These are phyloP conservation scores for Noctua janthe DNA, from an alignment of 2,888 invertebrate genomes.

Conservation along the genomic window DNA sequence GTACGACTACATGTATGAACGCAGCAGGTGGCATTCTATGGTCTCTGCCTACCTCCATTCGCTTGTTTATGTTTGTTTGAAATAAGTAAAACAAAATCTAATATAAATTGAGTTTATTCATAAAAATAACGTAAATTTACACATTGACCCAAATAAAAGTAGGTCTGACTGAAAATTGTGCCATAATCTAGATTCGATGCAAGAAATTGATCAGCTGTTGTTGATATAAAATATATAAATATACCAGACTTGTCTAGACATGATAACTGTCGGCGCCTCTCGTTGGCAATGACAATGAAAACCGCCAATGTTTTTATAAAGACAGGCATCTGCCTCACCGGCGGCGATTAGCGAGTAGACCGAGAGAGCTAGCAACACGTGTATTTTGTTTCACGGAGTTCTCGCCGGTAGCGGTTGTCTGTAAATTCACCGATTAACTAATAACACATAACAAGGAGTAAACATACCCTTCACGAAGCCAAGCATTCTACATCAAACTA, in stretches of 20 bases:
- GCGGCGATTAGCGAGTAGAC: not conserved
- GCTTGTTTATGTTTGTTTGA: not conserved
- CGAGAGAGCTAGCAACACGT: not conserved
- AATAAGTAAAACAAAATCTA: conserved; percentile 14
- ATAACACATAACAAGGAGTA: not conserved
- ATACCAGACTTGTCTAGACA: conserved; percentile 72
- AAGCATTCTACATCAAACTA: not conserved
- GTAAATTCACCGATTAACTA: not conserved
- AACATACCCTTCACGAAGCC: not conserved
- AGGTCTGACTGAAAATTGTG: conserved; percentile 15
- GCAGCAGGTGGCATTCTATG: not conserved
- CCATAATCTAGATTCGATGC: conserved; percentile 8
- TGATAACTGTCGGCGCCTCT: conserved; percentile 63
- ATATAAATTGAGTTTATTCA: conserved; percentile 26
- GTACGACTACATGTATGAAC: not conserved
- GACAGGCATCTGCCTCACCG: not conserved
- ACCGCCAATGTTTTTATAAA: conserved; percentile 54
- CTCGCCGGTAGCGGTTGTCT: not conserved
- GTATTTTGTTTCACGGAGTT: not conserved
- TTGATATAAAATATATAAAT: conserved; percentile 60
- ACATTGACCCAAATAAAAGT: conserved; percentile 26
- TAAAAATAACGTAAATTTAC: conserved; percentile 26
- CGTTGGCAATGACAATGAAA: conserved; percentile 74
- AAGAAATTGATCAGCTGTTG: conserved; percentile 52
- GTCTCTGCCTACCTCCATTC: not conserved